A percentile compares a stretch with the other conserved stretches of the same genome.
Conservation (phyloP, 2,113 vertebrate species). For the Ochotona curzoniae region DNA sequence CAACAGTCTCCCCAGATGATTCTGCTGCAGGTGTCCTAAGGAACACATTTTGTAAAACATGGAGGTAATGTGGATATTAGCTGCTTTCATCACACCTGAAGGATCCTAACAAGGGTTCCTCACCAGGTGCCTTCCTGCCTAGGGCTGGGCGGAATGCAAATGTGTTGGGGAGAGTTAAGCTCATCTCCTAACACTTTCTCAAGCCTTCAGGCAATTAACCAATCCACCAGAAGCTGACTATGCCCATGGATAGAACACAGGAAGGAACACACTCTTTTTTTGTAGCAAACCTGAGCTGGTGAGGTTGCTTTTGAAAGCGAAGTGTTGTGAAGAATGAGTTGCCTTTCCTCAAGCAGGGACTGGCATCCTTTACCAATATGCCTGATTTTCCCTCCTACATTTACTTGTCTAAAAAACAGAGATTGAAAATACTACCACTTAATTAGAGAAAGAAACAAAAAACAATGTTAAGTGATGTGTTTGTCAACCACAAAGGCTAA, state of each 20-base stretch:
- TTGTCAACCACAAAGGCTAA: not conserved
- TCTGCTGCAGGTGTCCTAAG: not conserved
- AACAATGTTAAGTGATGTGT: constrained; percentile 11
- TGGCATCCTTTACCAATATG: not conserved
- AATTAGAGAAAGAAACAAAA: constrained; percentile 26
- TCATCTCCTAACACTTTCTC: constrained; percentile 1
- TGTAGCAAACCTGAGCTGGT: not conserved
- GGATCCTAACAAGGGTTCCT: constrained; percentile 8
- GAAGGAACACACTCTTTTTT: not conserved
- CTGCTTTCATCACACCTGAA: constrained; percentile 35
- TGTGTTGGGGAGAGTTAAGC: not conserved
- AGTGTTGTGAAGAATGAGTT: not conserved
- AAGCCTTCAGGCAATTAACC: constrained; percentile 57
- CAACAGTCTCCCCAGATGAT: not conserved
- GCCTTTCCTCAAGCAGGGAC: not conserved
- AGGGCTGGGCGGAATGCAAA: constrained; percentile 37
- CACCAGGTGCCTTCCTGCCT: constrained; percentile 57
- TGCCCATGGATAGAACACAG: not conserved
- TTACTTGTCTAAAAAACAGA: constrained; percentile 16
- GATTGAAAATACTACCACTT: constrained; percentile 13
- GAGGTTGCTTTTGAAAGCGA: not conserved
- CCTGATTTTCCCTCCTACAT: not conserved
- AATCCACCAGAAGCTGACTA: constrained; percentile 2
- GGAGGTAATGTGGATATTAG: constrained; percentile 58
- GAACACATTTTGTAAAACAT: constrained; percentile 12